phyloP scores from a whole-genome alignment of 1,140 invertebrate species.

The Telenomus remus region DNA sequence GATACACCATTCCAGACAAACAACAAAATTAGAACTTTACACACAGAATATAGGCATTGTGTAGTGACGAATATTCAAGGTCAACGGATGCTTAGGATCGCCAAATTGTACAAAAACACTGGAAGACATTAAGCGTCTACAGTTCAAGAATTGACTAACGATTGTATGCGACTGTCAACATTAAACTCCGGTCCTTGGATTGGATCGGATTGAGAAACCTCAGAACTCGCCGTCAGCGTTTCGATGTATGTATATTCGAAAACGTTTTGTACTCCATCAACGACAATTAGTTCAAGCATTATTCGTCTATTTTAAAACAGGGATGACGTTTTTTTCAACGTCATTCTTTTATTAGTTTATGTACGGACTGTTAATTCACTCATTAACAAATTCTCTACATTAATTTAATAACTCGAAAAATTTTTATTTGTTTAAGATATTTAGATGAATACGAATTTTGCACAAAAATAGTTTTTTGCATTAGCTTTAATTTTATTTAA shows the following conservation, averaged over 20 bases:
- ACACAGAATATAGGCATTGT: background rate
- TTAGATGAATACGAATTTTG: too few relatives aligned
- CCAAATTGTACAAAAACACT: too few relatives aligned
- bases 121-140: too few relatives aligned
- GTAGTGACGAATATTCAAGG: too few relatives aligned
- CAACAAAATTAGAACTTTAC: background rate
- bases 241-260: constrained; percentile 40
- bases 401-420: too few relatives aligned
- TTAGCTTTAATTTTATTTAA: too few relatives aligned
- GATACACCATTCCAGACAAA: constrained; percentile 61
- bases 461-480: too few relatives aligned
- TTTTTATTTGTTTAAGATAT: too few relatives aligned
- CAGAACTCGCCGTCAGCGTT: constrained; percentile 47
- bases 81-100: too few relatives aligned
- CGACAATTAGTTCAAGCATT: constrained; percentile 33
- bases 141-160: too few relatives aligned
- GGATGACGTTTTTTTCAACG: background rate
- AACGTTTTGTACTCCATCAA: constrained; percentile 40
- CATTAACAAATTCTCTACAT: background rate
- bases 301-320: background rate
- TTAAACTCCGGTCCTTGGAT: constrained; percentile 47
- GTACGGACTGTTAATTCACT: background rate
- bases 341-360: constrained; percentile 1
- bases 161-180: too few relatives aligned
- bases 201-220: constrained; percentile 70